These are phyloP conservation scores for Campylorhamphus procurvoides DNA, from an alignment of 2,113 vertebrate genomes.

Conservation along the genomic window DNA sequence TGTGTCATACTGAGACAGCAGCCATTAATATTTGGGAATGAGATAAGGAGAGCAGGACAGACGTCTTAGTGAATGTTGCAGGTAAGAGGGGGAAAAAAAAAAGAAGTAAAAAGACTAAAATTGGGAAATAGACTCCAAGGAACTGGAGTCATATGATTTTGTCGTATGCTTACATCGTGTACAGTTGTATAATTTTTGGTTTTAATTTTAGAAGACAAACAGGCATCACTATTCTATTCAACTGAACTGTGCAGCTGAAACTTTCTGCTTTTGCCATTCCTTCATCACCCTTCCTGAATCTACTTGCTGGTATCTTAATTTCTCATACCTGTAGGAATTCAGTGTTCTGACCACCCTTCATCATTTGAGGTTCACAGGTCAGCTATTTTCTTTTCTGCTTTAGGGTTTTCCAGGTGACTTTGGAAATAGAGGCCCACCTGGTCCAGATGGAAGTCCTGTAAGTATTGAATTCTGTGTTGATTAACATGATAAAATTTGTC, in stretches of 20 bases:
- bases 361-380: no score
- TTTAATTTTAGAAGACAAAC: not conserved
- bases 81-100: not conserved
- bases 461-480: slow-evolving; percentile 53
- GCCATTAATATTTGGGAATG: not conserved
- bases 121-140: not conserved
- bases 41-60: not conserved
- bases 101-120: not conserved
- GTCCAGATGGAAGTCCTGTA: slow-evolving; percentile 93
- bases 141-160: not conserved
- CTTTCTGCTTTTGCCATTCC: not conserved
- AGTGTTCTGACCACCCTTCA: not conserved
- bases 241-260: not conserved
- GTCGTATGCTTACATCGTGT: not conserved
- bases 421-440: slow-evolving; percentile 90
- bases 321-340: not conserved
- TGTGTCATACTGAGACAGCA: not conserved
- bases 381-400: not conserved
- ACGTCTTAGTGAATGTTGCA: not conserved
- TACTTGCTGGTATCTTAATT: not conserved
- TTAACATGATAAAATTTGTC: not conserved
- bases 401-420: slow-evolving; percentile 88
- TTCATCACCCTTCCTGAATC: not conserved
- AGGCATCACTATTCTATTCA: not conserved
- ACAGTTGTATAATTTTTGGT: not conserved